phyloP scores from a whole-genome alignment of 2,888 invertebrate species.

The Hanleya hanleyi region DNA sequence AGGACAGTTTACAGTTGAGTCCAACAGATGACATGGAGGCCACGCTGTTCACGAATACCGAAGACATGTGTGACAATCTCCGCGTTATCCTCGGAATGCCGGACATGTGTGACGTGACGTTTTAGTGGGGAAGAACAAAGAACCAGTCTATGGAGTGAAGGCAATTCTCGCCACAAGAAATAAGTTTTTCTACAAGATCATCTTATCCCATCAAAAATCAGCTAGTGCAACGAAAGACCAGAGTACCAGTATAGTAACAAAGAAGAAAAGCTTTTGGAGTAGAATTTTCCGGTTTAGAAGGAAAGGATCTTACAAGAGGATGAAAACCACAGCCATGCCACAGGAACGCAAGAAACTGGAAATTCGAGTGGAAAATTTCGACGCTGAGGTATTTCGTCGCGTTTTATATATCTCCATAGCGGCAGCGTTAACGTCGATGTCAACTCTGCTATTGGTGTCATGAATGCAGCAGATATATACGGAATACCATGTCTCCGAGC shows the following conservation, averaged over 20 bases:
- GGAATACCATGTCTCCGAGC: neutral
- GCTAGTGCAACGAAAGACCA: neutral
- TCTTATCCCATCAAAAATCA: neutral
- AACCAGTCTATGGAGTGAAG: constrained; percentile 11
- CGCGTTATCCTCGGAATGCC: constrained; percentile 5
- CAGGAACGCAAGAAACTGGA: neutral
- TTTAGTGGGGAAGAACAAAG: constrained; percentile 7
- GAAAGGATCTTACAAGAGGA: neutral
- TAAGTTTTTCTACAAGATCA: constrained; percentile 9
- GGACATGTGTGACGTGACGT: constrained; percentile 18
- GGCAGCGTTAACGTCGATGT: neutral
- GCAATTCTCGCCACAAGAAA: constrained; percentile 17
- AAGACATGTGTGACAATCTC: neutral
- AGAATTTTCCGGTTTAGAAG: neutral
- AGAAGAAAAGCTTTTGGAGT: neutral
- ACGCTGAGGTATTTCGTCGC: neutral
- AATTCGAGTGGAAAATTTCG: neutral
- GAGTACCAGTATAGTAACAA: neutral
- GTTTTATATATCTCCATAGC: constrained; percentile 4
- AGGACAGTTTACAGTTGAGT: too few species aligned
- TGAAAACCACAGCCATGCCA: neutral
- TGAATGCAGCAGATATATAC: constrained; percentile 4
- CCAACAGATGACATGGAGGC: too few species aligned
- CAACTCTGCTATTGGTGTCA: neutral
- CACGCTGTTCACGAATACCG: neutral